Evolutionary conservation across 2,797 vertebrate genomes (phyloP).

Genomic region (Sciaenops ocellatus): DNA sequence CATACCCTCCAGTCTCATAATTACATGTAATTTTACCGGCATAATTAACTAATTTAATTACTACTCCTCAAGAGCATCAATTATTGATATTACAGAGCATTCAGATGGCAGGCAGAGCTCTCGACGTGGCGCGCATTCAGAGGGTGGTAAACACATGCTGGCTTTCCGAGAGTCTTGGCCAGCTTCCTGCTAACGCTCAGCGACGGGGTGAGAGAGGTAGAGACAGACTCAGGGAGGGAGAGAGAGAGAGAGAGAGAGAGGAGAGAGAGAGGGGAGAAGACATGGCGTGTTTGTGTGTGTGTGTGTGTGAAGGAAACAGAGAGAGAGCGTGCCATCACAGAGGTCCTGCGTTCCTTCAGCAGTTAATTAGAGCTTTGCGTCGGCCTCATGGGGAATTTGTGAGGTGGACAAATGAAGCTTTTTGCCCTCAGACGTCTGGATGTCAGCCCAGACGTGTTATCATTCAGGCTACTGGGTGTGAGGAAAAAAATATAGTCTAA

Average conservation of each 20-base stretch:
- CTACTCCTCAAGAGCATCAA: slow-evolving; percentile 99
- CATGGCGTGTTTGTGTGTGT: slow-evolving; percentile 26
- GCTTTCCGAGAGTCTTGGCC: slow-evolving; percentile 91
- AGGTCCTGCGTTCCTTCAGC: slow-evolving; percentile 54
- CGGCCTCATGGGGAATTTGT: slow-evolving; percentile 65
- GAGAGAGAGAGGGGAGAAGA: slow-evolving; percentile 19
- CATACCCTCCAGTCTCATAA: slow-evolving; percentile 99
- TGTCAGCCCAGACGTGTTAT: slow-evolving; percentile 36
- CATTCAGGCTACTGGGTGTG: slow-evolving; percentile 18
- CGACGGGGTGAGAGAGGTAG: slow-evolving; percentile 59
- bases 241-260: slow-evolving; percentile 11
- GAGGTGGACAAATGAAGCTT: slow-evolving; percentile 58
- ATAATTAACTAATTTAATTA: slow-evolving; percentile 99
- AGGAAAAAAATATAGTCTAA: neutral
- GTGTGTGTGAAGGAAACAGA: slow-evolving; percentile 17
- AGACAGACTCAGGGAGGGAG: slow-evolving; percentile 20
- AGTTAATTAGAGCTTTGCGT: slow-evolving; percentile 60
- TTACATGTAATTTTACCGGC: slow-evolving; percentile 99
- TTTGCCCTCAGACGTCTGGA: slow-evolving; percentile 51
- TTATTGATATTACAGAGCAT: slow-evolving; percentile 99
- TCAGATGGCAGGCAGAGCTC: slow-evolving; percentile 95
- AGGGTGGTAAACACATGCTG: slow-evolving; percentile 96
- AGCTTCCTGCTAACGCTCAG: slow-evolving; percentile 81
- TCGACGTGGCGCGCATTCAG: slow-evolving; percentile 95
- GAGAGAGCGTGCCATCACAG: slow-evolving; percentile 60